Conservation (phyloP, 2,888 invertebrate species). For the Uloborus plumipes region DNA sequence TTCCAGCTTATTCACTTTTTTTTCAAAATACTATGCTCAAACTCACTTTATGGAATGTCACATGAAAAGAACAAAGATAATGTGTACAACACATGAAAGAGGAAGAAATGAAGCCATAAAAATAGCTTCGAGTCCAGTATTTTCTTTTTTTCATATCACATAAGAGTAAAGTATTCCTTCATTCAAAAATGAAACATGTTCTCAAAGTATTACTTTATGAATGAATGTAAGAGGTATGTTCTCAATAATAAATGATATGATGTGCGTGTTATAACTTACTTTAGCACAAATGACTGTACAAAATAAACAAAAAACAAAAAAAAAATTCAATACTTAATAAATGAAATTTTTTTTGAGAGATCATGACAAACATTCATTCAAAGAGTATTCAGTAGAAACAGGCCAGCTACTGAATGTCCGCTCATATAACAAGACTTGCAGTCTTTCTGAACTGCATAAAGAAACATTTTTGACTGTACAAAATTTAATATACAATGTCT, state of each 20-base stretch:
- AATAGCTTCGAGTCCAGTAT: constrained; percentile 5
- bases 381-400: constrained; percentile 28
- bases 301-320: constrained; percentile 51
- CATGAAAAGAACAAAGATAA: constrained; percentile 8
- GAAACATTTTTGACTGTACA: constrained; percentile 48
- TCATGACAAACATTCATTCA: constrained; percentile 41
- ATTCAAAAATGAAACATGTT: constrained; percentile 26
- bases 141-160: constrained; percentile 33
- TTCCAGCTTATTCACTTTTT: too few species aligned
- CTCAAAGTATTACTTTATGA: constrained; percentile 34
- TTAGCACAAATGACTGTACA: constrained; percentile 54
- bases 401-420: constrained; percentile 25
- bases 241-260: constrained; percentile 56
- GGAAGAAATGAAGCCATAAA: constrained; percentile 41
- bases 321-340: constrained; percentile 33
- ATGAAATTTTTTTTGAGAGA: constrained; percentile 30
- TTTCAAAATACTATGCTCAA: background rate
- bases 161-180: constrained; percentile 46
- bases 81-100: constrained; percentile 22
- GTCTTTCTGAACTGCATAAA: constrained; percentile 29
- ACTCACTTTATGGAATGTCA: constrained; percentile 24
- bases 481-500: constrained; percentile 45
- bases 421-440: constrained; percentile 38
- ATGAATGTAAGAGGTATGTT: constrained; percentile 48
- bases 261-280: constrained; percentile 58